A percentile compares a stretch with the other conserved stretches of the same genome.
phyloP scores from a whole-genome alignment of 2,113 vertebrate genomes.

The Oceanodroma tethys region DNA sequence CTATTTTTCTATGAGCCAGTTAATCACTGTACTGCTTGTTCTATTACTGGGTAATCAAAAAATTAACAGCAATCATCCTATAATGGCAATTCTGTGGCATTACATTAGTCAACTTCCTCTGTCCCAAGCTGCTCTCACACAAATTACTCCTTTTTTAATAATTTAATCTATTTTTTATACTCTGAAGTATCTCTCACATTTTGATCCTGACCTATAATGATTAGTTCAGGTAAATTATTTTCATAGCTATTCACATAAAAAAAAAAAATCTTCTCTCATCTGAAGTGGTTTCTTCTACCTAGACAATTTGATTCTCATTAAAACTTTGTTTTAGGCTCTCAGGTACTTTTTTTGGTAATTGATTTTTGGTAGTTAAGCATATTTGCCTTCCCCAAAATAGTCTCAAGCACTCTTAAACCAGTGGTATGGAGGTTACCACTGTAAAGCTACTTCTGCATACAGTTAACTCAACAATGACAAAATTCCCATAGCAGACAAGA shows the following conservation, averaged over 20 bases:
- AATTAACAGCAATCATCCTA: conserved; percentile 30
- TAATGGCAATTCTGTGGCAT: neutral
- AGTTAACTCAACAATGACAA: neutral
- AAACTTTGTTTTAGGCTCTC: neutral
- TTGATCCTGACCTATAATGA: neutral
- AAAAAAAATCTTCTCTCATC: neutral
- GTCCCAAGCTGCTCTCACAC: neutral
- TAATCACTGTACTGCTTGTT: conserved; percentile 14
- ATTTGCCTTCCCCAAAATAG: neutral
- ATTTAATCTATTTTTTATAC: neutral
- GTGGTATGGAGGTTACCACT: neutral
- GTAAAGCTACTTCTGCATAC: neutral
- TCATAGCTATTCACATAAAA: neutral
- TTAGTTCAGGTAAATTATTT: neutral
- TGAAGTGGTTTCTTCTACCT: neutral
- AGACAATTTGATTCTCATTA: neutral
- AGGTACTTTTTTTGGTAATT: neutral
- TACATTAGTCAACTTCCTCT: conserved; percentile 18
- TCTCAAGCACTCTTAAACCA: neutral
- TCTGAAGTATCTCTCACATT: neutral
- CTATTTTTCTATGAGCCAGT: neutral
- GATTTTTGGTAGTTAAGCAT: neutral
- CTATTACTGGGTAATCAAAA: conserved; percentile 13
- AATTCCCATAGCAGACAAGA: neutral
- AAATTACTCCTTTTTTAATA: conserved; percentile 22